Base-by-base conservation (phyloP, 35 echinoderm and acorn worm species). In the Heliocidaris tuberculata region DNA sequence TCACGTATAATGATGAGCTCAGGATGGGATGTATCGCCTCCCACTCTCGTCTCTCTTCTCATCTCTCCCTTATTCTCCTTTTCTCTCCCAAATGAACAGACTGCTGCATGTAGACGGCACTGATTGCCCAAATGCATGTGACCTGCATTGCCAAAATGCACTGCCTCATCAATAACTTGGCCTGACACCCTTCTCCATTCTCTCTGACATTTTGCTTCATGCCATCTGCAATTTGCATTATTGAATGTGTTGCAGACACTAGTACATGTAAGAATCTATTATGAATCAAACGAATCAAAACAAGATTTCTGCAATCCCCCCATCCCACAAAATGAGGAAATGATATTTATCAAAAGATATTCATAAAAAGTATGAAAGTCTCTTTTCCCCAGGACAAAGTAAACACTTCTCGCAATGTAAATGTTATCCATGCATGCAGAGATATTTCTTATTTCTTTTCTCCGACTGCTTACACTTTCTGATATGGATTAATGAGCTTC, bases 61-160 rank as follows among this genome's bases (percentile, higher is more conserved):
- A 16, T 78, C 65, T 27, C 65, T n/a, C 65, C 8, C 65, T 78
- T 78, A 7, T n/a, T 78, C 65, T 27, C 27, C 27, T 78, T n/a
- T 78, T 78, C 2, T 78, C 65, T 78, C 65, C 21, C 47, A 47
- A 89, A 89, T 89, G 87, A 89, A 89, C 87, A 89, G 87, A 89
- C 87, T 47, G 30, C 85, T 10, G 52, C 52, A 56, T 56, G 52
- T 32, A 86, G 85, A 86, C 31, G 47, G 87, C 87, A 89, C 35
- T 89, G 87, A 89, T 89, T 89, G 87, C 87, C 87, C 47, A 13
- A 89, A 42, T 47, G 87, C 24, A 89, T 89, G 87, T 89, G 87
- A 89, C 87, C 87, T 89, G 87, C 87, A 89, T 89, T 48, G 31
- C 87, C 87, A 89, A 89, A 89, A 89, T 89, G 47, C 87, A 89